Base-by-base conservation (phyloP, 2,113 vertebrate genomes). In the Oryzias javanicus region DNA sequence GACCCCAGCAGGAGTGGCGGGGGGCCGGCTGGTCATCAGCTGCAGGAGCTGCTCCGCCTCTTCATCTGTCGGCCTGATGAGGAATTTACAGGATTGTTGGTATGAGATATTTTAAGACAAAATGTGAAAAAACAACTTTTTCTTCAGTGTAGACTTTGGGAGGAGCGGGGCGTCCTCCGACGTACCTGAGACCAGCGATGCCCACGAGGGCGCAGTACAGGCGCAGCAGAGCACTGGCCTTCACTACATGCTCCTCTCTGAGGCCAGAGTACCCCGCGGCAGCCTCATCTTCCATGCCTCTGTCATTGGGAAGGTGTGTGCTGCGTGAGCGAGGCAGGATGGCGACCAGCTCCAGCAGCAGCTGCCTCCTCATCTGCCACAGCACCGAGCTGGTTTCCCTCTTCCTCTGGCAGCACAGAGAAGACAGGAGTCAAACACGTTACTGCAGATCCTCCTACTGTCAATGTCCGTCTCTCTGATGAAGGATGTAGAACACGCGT, bases 181-280 rank as follows among this genome's bases (percentile, higher is more conserved):
- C 79, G 71, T 90, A 99, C 97, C 97, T 95, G 86, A 99, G 94
- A 13, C 96, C 96, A 40, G 97, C 97, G 4, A 99, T 99, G 52
- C 97, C 97, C 97, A 99, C 98, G 67, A 99, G 90, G 8, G 96
- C 95, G 10, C 97, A 99, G 85, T 98, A 99, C 17, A 99, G 93
- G 1, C 97, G 87, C 20, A 99, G 87, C 85, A 99, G 76, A 0
- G 96, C 95, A 4, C 97, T 97, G 85, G 96, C 97, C 89, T 98
- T 98, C 79, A 99, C 96, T 4, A 99, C 97, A 2, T 97, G 94
- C 77, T 98, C 97, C 72, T 99, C 97, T 76, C 94, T 93, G 62
- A 99, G 93, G 22, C 94, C 95, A 0, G 95, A 98, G 64, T 95
- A 96, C 40, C 93, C 93, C 0, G 95, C 92, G 57, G 89, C 83